A percentile compares a stretch with the other conserved stretches of the same genome.
phyloP scores from a whole-genome alignment of 2,888 invertebrate genomes.

The Opisthograptis luteolata region DNA sequence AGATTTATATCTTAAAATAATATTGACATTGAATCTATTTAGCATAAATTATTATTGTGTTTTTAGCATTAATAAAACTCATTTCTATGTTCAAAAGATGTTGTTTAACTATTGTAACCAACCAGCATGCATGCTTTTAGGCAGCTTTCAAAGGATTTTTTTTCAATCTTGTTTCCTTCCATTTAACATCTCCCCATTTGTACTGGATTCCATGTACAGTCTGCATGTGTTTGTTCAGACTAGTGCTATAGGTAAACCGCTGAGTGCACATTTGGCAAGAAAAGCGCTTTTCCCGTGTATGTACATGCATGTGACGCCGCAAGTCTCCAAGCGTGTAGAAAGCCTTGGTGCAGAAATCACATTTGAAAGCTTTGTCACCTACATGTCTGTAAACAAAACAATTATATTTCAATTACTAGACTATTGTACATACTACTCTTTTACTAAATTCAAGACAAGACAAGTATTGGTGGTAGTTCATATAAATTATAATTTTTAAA shows the following conservation, averaged over 20 bases:
- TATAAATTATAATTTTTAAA: too few relatives aligned
- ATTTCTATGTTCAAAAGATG: slow-evolving; percentile 14
- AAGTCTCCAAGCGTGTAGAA: slow-evolving; percentile 71
- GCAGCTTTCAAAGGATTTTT: slow-evolving; percentile 37
- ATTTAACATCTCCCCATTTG: slow-evolving; percentile 66
- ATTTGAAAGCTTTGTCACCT: slow-evolving; percentile 70
- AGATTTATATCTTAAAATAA: slow-evolving; percentile 37
- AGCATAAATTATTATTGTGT: slow-evolving; percentile 40
- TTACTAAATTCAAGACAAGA: too few relatives aligned
- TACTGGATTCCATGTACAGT: slow-evolving; percentile 68
- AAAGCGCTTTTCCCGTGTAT: slow-evolving; percentile 73
- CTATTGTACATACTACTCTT: too few relatives aligned
- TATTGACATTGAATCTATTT: slow-evolving; percentile 40
- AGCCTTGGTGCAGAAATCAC: slow-evolving; percentile 60
- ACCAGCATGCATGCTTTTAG: too few relatives aligned
- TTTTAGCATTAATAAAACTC: slow-evolving; percentile 31
- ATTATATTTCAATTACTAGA: too few relatives aligned
- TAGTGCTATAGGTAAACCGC: slow-evolving; percentile 70
- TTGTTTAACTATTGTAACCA: slow-evolving; percentile 21
- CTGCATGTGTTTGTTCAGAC: slow-evolving; percentile 77
- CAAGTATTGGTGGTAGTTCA: too few relatives aligned
- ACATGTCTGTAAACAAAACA: slow-evolving; percentile 61
- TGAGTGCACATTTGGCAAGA: slow-evolving; percentile 69
- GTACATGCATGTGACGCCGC: slow-evolving; percentile 66
- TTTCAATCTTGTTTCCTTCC: slow-evolving; percentile 40